phyloP scores from a whole-genome alignment of 2,888 invertebrate genomes.

The Spisula solida region DNA sequence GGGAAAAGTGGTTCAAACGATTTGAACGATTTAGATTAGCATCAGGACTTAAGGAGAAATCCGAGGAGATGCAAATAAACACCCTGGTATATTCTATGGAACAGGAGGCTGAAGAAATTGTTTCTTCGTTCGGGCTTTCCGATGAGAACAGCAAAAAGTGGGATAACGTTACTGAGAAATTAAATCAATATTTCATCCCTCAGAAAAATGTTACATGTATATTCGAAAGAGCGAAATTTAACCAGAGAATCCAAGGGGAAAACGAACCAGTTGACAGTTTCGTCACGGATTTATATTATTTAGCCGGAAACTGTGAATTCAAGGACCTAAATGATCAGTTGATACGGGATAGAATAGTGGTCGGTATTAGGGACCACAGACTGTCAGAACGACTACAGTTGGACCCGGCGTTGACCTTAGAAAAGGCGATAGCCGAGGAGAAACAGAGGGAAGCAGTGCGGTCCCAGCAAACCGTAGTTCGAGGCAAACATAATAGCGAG shows the following conservation, averaged over 20 bases:
- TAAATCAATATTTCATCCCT: constrained; percentile 36
- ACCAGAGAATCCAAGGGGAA: constrained; percentile 47
- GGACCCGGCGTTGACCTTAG: constrained; percentile 47
- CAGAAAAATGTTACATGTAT: constrained; percentile 53
- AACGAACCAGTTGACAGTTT: constrained; percentile 55
- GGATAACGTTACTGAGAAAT: constrained; percentile 29
- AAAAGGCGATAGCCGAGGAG: constrained; percentile 43
- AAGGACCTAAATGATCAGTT: constrained; percentile 54
- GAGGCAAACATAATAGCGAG: not conserved
- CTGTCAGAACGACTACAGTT: constrained; percentile 65
- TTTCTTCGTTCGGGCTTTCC: not conserved
- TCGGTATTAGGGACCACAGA: constrained; percentile 57
- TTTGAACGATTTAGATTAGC: constrained; percentile 28
- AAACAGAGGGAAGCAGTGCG: constrained; percentile 41
- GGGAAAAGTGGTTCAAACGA: constrained; percentile 43
- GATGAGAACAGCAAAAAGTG: constrained; percentile 38
- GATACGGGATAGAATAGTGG: constrained; percentile 67
- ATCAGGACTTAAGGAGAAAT: not conserved
- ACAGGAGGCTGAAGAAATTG: not conserved
- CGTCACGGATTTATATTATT: constrained; percentile 27
- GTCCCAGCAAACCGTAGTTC: constrained; percentile 38
- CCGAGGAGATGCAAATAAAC: constrained; percentile 30
- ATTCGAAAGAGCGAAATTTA: constrained; percentile 55
- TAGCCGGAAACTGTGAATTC: constrained; percentile 64
- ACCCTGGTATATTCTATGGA: constrained; percentile 24